phyloP scores from a whole-genome alignment of 2,888 invertebrate species.

The Blomia tropicalis region DNA sequence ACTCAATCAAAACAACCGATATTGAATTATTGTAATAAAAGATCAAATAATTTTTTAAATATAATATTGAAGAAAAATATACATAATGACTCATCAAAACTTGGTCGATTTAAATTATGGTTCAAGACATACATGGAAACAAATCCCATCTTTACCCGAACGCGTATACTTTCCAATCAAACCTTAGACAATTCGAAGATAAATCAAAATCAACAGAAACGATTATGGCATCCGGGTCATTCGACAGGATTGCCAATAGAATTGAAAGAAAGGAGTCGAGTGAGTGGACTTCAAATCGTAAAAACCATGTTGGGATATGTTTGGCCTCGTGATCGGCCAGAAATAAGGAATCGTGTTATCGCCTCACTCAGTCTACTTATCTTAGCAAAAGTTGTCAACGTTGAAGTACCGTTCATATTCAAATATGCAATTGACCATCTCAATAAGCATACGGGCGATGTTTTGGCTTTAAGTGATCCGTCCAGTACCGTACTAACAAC shows the following conservation, averaged over 20 bases:
- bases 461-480: constrained; percentile 43
- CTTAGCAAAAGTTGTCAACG: constrained; percentile 53
- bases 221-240: constrained; percentile 6
- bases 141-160: neutral
- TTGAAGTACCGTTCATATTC: constrained; percentile 85
- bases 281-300: constrained; percentile 50
- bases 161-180: neutral
- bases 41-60: neutral
- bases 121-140: neutral
- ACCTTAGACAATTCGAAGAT: neutral
- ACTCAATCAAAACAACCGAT: no score
- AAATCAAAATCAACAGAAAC: constrained; percentile 7
- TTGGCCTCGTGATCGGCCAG: constrained; percentile 78
- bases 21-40: no score
- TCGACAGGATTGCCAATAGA: neutral
- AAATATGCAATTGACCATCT: constrained; percentile 80
- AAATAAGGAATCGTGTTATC: constrained; percentile 59
- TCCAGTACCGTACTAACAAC: constrained; percentile 53
- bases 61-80: neutral
- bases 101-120: neutral
- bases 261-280: neutral
- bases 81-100: neutral
- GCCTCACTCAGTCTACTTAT: constrained; percentile 46
- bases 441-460: constrained; percentile 43
- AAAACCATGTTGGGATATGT: constrained; percentile 75